Evolutionary conservation across 1,140 invertebrate genomes (phyloP).

Genomic region (Ceratoteleas bidentatus): DNA sequence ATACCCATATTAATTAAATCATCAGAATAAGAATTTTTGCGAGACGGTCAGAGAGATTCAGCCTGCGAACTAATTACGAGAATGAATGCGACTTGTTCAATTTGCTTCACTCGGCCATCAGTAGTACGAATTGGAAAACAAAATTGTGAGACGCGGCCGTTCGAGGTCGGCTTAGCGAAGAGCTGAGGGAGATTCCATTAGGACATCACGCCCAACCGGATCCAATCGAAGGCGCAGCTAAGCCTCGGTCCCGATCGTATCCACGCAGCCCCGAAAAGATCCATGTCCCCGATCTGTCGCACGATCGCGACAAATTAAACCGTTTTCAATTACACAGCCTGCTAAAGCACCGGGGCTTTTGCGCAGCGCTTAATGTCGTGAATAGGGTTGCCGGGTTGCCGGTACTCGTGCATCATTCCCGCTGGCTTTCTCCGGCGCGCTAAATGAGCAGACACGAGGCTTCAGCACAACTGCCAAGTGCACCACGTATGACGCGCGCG

Average conservation of each 20-base stretch:
- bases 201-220: conserved; percentile 41
- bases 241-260: conserved; percentile 43
- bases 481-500: conserved; percentile 32
- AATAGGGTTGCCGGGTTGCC: conserved; percentile 63
- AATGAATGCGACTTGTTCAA: conserved; percentile 57
- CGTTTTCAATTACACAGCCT: conserved; percentile 70
- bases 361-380: conserved; percentile 63
- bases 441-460: conserved; percentile 52
- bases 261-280: conserved; percentile 61
- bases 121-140: conserved; percentile 57
- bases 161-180: conserved; percentile 57
- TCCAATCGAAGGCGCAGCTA: conserved; percentile 60
- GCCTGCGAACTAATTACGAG: conserved; percentile 51
- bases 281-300: conserved; percentile 46
- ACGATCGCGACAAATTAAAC: conserved; percentile 70
- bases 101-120: conserved; percentile 58
- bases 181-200: conserved; percentile 59
- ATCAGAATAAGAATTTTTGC: conserved; percentile 39
- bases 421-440: conserved; percentile 44
- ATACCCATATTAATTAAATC: conserved; percentile 45
- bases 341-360: conserved; percentile 59
- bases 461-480: conserved; percentile 49
- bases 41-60: conserved; percentile 20
- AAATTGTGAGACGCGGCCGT: conserved; percentile 65
- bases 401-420: conserved; percentile 49